These are phyloP conservation scores for Catamblyrhynchus diadema DNA, from an alignment of 2,797 vertebrate genomes.

Conservation along the genomic window DNA sequence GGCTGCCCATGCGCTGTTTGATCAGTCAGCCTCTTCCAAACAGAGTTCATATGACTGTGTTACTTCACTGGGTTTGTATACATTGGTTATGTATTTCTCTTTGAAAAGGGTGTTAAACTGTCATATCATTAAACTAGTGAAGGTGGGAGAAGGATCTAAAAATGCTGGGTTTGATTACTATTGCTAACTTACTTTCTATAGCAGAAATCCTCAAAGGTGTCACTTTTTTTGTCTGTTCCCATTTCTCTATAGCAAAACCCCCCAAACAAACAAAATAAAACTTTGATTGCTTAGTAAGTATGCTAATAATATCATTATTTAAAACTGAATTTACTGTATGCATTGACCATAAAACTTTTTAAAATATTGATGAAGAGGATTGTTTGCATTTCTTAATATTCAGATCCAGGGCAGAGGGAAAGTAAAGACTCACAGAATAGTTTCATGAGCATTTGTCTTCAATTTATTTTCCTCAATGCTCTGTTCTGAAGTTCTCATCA, in stretches of 20 bases:
- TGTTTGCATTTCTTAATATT: background rate
- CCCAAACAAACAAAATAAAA: background rate
- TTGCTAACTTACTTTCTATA: background rate
- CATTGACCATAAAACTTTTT: background rate
- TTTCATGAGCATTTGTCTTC: background rate
- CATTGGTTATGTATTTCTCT: background rate
- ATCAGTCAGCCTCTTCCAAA: background rate
- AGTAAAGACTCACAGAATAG: background rate
- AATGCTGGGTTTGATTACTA: background rate
- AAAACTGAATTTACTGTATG: background rate
- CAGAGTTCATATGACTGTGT: background rate
- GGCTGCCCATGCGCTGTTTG: background rate
- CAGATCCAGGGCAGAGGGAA: background rate
- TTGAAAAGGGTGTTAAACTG: background rate
- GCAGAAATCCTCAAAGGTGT: background rate
- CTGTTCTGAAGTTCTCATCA: background rate
- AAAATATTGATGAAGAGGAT: background rate
- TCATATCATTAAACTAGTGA: background rate
- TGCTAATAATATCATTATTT: background rate
- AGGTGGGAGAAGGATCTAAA: background rate
- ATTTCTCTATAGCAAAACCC: background rate
- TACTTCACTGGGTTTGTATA: background rate
- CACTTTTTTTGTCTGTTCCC: background rate
- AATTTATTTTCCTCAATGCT: background rate
- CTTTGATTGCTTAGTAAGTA: background rate